Percentiles rank a stretch among this genome's conserved stretches.
phyloP scores from a whole-genome alignment of 2,797 vertebrate genomes.

The Pampus argenteus region DNA sequence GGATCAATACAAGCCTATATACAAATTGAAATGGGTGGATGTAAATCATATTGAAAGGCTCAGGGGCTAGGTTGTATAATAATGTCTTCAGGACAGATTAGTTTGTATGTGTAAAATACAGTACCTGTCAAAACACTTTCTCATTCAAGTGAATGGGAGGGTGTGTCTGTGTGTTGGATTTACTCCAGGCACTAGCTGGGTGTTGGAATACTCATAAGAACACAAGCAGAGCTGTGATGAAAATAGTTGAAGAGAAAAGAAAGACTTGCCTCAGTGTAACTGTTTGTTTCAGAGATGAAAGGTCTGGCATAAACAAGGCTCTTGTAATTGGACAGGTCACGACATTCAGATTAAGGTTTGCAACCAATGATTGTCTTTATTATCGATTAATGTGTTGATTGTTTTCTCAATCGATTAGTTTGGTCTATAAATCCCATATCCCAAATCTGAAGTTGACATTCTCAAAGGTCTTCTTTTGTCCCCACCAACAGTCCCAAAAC shows the following conservation, averaged over 20 bases:
- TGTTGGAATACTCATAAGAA: background rate
- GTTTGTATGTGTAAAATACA: conserved; percentile 42
- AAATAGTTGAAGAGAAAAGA: background rate
- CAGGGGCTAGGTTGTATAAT: background rate
- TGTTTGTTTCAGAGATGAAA: background rate
- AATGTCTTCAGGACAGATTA: conserved; percentile 29
- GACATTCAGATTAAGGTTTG: too few species aligned
- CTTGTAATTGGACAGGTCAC: background rate
- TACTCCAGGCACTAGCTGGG: background rate
- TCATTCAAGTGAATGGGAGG: too few species aligned
- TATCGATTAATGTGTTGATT: too few species aligned
- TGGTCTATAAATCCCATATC: background rate
- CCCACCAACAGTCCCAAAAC: too few species aligned
- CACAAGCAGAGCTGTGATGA: background rate
- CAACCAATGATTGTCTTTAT: too few species aligned
- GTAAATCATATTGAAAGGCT: background rate
- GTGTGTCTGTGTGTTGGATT: too few species aligned
- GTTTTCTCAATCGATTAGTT: background rate
- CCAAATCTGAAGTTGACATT: too few species aligned
- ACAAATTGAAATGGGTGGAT: background rate
- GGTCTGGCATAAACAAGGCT: background rate
- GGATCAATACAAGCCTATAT: background rate
- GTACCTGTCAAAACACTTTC: too few species aligned
- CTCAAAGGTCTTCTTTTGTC: too few species aligned
- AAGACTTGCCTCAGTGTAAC: background rate